phyloP scores from a whole-genome alignment of 2,888 invertebrate species.

The Volucella inanis region DNA sequence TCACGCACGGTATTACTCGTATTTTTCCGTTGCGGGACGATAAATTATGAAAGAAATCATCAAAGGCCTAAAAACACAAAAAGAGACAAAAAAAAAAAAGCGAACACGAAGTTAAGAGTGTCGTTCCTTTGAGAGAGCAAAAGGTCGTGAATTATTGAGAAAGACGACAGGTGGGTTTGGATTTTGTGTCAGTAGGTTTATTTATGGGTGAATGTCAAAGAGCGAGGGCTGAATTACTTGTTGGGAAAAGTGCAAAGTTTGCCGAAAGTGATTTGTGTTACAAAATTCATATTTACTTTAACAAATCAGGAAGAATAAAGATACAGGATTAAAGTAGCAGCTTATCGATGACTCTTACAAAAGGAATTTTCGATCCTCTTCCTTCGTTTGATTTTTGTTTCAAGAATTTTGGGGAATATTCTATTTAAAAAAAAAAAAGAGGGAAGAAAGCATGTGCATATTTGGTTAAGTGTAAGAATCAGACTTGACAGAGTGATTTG shows the following conservation, averaged over 20 bases:
- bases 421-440: too few relatives aligned
- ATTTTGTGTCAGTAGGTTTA: conserved; percentile 55
- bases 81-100: too few relatives aligned
- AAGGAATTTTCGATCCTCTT: too few relatives aligned
- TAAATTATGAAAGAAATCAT: conserved; percentile 67
- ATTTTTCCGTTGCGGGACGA: conserved; percentile 31
- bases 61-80: conserved; percentile 19
- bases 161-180: conserved; percentile 56
- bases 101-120: too few relatives aligned
- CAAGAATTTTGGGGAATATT: too few relatives aligned
- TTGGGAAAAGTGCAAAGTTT: not conserved
- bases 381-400: too few relatives aligned
- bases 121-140: conserved; percentile 13
- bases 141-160: conserved; percentile 62
- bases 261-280: conserved; percentile 46
- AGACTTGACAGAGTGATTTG: too few relatives aligned
- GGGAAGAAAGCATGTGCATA: too few relatives aligned
- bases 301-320: conserved; percentile 2
- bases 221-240: conserved; percentile 1
- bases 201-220: conserved; percentile 57
- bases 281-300: conserved; percentile 33
- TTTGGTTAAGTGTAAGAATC: too few relatives aligned
- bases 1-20: conserved; percentile 49
- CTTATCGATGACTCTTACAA: too few relatives aligned
- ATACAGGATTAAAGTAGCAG: not conserved